phyloP scores from a whole-genome alignment of 2,888 invertebrate genomes.

The Orthonevra nobilis region DNA sequence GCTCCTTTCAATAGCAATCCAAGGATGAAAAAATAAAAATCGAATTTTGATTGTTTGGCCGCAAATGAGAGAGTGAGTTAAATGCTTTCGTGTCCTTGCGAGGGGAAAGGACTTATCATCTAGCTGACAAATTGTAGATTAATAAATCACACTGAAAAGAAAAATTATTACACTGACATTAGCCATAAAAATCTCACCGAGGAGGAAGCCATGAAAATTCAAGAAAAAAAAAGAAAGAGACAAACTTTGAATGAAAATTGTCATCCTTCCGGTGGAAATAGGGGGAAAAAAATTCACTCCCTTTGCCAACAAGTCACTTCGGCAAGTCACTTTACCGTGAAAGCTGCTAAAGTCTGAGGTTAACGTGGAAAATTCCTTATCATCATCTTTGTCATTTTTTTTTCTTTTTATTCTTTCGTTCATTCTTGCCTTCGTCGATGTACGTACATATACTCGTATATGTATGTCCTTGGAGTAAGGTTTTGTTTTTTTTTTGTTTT shows the following conservation, averaged over 20 bases:
- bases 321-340: slow-evolving; percentile 67
- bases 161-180: slow-evolving; percentile 67
- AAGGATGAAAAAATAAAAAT: slow-evolving; percentile 43
- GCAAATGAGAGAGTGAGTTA: neutral
- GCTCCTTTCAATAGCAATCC: slow-evolving; percentile 13
- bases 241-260: slow-evolving; percentile 50
- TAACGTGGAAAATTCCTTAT: slow-evolving; percentile 65
- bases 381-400: slow-evolving; percentile 65
- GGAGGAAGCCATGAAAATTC: slow-evolving; percentile 51
- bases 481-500: too few relatives aligned
- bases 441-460: neutral
- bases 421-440: neutral
- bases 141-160: slow-evolving; percentile 66
- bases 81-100: slow-evolving; percentile 26
- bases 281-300: slow-evolving; percentile 7
- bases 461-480: neutral
- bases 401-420: neutral
- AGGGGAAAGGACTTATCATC: slow-evolving; percentile 33
- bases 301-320: slow-evolving; percentile 54
- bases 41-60: slow-evolving; percentile 61
- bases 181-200: slow-evolving; percentile 61
- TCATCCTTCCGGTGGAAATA: slow-evolving; percentile 22
- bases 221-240: slow-evolving; percentile 32
- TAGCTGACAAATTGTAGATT: slow-evolving; percentile 65
- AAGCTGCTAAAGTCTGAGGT: slow-evolving; percentile 65